Evolutionary conservation across 2,113 vertebrate species (phyloP).

Genomic region (Edolisoma coerulescens): DNA sequence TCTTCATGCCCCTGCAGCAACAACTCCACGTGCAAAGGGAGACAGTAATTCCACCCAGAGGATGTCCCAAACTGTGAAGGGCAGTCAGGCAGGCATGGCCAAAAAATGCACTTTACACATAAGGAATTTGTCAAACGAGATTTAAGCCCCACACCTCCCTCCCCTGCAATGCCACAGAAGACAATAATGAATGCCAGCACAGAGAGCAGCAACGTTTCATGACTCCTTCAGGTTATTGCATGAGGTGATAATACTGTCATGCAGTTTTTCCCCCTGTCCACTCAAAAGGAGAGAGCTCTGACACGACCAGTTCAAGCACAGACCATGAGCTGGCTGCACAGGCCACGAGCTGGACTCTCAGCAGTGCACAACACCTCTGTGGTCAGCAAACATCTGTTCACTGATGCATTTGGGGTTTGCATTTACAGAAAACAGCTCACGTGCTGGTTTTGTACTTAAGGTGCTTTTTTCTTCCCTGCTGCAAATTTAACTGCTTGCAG

Average conservation of each 20-base stretch:
- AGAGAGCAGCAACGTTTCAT: not conserved
- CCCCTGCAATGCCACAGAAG: not conserved
- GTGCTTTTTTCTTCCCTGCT: not conserved
- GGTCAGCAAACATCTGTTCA: not conserved
- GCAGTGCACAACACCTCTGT: not conserved
- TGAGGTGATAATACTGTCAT: not conserved
- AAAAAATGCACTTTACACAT: not conserved
- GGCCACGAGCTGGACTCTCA: not conserved
- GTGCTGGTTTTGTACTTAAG: not conserved
- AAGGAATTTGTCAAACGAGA: not conserved
- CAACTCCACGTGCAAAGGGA: fast-evolving
- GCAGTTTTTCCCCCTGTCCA: not conserved
- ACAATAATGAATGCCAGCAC: not conserved
- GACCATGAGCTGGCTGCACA: not conserved
- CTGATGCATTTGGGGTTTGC: not conserved
- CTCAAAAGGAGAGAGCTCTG: not conserved
- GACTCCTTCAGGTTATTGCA: not conserved
- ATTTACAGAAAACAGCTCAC: not conserved
- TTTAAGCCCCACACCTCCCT: not conserved
- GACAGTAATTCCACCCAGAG: not conserved
- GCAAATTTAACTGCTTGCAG: not conserved
- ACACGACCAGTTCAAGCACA: not conserved
- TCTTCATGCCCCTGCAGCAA: not conserved
- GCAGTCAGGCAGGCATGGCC: not conserved
- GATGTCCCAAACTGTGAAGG: not conserved